Conservation (phyloP, 2,797 vertebrate genomes). For the Pangasius krempfi region DNA sequence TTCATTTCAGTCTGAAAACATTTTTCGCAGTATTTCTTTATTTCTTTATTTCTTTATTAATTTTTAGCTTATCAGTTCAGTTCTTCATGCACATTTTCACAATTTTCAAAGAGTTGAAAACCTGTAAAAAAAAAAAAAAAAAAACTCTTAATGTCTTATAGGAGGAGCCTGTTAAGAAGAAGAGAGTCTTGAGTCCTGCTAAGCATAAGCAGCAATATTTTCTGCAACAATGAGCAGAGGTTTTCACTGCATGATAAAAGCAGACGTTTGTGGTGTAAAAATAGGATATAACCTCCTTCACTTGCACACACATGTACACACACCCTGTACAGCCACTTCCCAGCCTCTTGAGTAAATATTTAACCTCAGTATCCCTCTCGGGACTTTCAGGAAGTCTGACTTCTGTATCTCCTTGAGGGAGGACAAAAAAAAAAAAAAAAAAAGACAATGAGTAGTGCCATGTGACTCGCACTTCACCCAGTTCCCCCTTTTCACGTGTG, state of each 20-base stretch:
- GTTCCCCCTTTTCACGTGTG: conserved; percentile 11
- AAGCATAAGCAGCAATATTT: conserved; percentile 34
- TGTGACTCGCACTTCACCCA: conserved; percentile 29
- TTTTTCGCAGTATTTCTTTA: background rate
- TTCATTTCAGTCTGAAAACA: background rate
- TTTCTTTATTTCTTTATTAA: background rate
- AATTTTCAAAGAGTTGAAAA: background rate
- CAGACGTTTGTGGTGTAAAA: conserved; percentile 48
- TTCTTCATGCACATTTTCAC: background rate
- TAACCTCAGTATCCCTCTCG: conserved; percentile 59
- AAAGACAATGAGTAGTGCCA: conserved; percentile 47
- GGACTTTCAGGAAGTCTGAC: conserved; percentile 58
- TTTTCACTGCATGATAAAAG: conserved; percentile 41
- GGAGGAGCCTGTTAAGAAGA: background rate
- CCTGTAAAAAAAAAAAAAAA: background rate
- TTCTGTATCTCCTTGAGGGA: conserved; percentile 55
- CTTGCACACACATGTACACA: conserved; percentile 40
- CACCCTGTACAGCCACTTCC: conserved; percentile 50
- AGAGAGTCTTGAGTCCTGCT: background rate
- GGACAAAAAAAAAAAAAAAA: conserved; percentile 31
- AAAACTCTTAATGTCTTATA: background rate
- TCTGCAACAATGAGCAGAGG: conserved; percentile 50
- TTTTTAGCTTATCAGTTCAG: background rate
- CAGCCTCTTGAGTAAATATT: conserved; percentile 62
- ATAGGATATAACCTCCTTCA: conserved; percentile 49